phyloP scores from a whole-genome alignment of 2,797 vertebrate genomes.

The Rhincodon typus region DNA sequence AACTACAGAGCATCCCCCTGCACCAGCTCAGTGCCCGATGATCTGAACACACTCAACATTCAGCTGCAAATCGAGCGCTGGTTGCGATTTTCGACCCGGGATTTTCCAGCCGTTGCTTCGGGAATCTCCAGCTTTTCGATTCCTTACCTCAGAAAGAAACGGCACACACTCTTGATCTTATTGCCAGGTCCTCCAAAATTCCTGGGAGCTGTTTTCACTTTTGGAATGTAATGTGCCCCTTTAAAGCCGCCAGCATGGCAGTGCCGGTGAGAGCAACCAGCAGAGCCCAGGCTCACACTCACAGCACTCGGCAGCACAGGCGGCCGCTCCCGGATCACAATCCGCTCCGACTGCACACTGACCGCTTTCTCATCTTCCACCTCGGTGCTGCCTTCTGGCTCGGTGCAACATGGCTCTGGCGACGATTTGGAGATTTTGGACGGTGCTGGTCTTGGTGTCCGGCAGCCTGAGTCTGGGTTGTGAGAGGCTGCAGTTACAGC shows the following conservation, averaged over 20 bases:
- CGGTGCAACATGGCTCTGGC: neutral
- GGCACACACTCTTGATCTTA: neutral
- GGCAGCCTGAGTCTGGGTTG: neutral
- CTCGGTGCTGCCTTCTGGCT: neutral
- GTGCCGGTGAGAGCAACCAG: neutral
- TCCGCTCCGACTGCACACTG: neutral
- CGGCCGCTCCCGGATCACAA: neutral
- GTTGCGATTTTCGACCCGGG: neutral
- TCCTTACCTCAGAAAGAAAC: neutral
- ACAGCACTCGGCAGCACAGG: neutral
- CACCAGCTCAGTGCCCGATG: no score
- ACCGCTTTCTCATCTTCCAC: neutral
- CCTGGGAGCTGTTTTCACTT: neutral
- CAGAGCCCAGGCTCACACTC: neutral
- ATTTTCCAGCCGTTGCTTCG: neutral
- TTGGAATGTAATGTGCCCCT: neutral
- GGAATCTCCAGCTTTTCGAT: neutral
- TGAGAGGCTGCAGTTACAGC: constrained; percentile 6
- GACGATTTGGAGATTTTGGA: neutral
- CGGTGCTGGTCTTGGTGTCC: neutral
- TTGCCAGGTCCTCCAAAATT: neutral
- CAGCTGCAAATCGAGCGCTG: no score
- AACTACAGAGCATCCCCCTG: neutral
- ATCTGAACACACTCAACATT: no score
- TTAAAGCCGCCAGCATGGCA: neutral